Base-by-base conservation (phyloP, 2,888 invertebrate genomes). In the Antitype chi region DNA sequence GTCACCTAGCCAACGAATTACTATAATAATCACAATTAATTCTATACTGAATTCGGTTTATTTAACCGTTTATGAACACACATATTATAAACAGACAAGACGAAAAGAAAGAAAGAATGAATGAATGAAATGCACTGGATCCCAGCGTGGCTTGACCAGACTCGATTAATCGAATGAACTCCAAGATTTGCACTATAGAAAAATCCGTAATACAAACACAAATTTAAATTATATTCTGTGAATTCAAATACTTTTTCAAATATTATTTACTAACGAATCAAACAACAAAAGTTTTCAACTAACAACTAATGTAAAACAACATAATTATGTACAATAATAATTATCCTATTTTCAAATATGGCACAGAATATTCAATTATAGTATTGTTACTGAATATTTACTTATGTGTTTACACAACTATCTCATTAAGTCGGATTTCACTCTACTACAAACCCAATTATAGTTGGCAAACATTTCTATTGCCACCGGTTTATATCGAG, bases 381-480 rank as follows among this genome's bases (percentile, higher is more conserved):
- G 49, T 73, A 53, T 68, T 76, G 66, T 63, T 80, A 78, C 76
- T 81, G 70, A 82, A 79, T 87, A 81, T 88, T 88, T 86, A 75
- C 67, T 70, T 67, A 68, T 49, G 55, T 73, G 75, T 76, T 80
- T 76, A 79, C 47, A 63, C 38, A 70, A 69, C 59, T 66, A 83
- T 62, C 76, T 81, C 82, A 85, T 83, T 83, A 88, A 84, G 63
- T 73, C n/a, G 74, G 74, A 79, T 85, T 83, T 81, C 57, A 73
- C 43, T 81, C 66, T 47, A 52, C 43, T 76, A 74, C 74, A 82
- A 85, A 87, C 81, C 77, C 87, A 90, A 90, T 90, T 88, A 90
- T 85, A 84, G 76, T 84, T 81, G 59, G 82, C 75, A 89, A 89
- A 90, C 85, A 89, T 84, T 84, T 81, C 77, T 84, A 78, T 73